Conservation (phyloP, 2,797 vertebrate species). For the Pipistrellus kuhlii region DNA sequence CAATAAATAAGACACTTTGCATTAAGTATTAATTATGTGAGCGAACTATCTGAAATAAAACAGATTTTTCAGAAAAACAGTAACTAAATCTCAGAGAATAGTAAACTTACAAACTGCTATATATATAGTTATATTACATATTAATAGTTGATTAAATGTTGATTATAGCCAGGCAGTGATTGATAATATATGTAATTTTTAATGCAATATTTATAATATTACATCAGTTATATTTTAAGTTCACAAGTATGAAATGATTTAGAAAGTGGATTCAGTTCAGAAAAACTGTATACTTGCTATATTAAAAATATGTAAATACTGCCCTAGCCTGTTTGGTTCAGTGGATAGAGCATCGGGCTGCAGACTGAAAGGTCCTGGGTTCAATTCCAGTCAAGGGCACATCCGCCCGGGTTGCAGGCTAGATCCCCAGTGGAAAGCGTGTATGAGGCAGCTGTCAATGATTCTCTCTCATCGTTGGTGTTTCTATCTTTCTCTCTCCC, state of each 20-base stretch:
- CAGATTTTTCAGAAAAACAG: neutral
- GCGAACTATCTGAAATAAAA: neutral
- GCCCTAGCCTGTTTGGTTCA: no score
- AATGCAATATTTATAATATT: neutral
- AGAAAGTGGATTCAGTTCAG: neutral
- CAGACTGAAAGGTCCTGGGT: no score
- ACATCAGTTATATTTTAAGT: neutral
- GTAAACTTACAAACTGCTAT: neutral
- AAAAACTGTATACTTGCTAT: neutral
- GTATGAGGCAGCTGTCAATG: no score
- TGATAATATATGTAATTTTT: neutral
- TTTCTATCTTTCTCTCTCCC: no score
- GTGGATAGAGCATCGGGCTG: no score
- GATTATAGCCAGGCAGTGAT: neutral
- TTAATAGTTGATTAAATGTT: neutral
- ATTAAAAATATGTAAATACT: neutral
- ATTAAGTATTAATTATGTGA: neutral
- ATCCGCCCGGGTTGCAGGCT: no score
- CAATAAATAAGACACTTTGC: neutral
- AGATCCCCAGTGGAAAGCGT: no score
- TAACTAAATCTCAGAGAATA: neutral
- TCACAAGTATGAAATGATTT: neutral
- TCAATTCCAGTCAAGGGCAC: no score
- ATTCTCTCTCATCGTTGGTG: no score
- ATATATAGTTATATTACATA: neutral